Evolutionary conservation across 1,140 invertebrate species (phyloP), one percentile per base, ranked within the genome.

Genomic region (Mizuhopecten yessoensis): DNA sequence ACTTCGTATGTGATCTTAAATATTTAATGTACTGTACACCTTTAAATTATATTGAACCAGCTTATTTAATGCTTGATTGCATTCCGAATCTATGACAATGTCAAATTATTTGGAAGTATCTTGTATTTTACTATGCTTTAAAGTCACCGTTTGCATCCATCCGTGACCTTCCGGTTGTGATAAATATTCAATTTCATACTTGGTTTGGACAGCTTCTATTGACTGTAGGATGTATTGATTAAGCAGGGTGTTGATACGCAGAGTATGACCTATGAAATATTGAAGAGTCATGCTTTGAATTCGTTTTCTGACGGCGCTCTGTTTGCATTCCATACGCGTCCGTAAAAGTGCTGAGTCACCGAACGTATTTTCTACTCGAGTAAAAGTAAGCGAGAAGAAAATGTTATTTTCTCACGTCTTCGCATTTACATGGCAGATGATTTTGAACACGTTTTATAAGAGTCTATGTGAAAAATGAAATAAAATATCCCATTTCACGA

Each of bases 281-380:
- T 75, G 57, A 75, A 75, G 57, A 75, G 57, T 75, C 57, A 75
- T 75, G n/a, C 23, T 29, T n/a, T n/a, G n/a, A n/a, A n/a, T n/a
- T n/a, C n/a, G n/a, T n/a, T n/a, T n/a, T n/a, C 57, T 75, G n/a
- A 75, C 29, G 29, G 23, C 15, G 20, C n/a, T 11, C 1, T 75
- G 57, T 75, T 75, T 75, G 23, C n/a, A 75, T 75, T 75, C 57
- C 57, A 29, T n/a, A 75, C 23, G n/a, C 57, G 57, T 75, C 23
- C 57, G 5, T 13, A 75, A 17, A 75, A 1, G 5, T 75, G 57
- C 57, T 75, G 57, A 75, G 57, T 75, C 57, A 75, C n/a, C 23
- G 1, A 75, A 29, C 57, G 2, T 29, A 29, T 49, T 49, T n/a
- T 49, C 45, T 20, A 49, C 45, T 20, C 20, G 45, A 49, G 45